These are phyloP conservation scores for Nettapus auritus DNA, from an alignment of 2,113 vertebrate species.

Conservation along the genomic window DNA sequence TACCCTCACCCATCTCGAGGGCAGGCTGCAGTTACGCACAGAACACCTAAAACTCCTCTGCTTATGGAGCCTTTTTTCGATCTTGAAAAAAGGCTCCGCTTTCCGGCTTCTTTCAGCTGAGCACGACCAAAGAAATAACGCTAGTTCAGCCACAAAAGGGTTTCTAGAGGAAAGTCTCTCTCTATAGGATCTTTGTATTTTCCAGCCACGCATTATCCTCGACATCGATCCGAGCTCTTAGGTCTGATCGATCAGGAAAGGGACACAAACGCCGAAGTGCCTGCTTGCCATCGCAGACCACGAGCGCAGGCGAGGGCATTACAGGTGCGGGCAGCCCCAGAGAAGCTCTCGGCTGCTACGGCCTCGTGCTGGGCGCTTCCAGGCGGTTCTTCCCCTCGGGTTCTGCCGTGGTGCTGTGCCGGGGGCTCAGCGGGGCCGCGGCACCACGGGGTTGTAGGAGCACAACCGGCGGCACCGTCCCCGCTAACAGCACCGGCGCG, in stretches of 20 bases:
- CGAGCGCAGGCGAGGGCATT: fast-evolving
- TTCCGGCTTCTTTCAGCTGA: neutral
- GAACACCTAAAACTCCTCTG: neutral
- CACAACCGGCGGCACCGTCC: too few species aligned
- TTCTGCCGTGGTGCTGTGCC: neutral
- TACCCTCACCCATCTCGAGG: neutral
- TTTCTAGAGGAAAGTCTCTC: neutral
- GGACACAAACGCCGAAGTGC: fast-evolving
- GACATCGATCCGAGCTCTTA: neutral
- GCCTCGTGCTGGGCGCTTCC: neutral
- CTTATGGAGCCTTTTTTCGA: neutral
- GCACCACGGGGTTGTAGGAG: too few species aligned
- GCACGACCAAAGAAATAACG: neutral
- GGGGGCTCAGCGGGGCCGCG: too few species aligned
- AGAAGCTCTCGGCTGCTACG: fast-evolving
- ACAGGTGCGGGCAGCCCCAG: neutral
- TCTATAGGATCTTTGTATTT: neutral
- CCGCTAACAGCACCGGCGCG: too few species aligned
- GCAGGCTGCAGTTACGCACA: neutral
- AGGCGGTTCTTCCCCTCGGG: neutral
- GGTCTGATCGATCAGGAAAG: neutral
- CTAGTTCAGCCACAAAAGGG: neutral
- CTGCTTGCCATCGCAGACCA: neutral
- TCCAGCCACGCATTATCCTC: neutral
- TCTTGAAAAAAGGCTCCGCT: neutral